phyloP scores from a whole-genome alignment of 1,140 invertebrate genomes.

The Hylaeus anthracinus region DNA sequence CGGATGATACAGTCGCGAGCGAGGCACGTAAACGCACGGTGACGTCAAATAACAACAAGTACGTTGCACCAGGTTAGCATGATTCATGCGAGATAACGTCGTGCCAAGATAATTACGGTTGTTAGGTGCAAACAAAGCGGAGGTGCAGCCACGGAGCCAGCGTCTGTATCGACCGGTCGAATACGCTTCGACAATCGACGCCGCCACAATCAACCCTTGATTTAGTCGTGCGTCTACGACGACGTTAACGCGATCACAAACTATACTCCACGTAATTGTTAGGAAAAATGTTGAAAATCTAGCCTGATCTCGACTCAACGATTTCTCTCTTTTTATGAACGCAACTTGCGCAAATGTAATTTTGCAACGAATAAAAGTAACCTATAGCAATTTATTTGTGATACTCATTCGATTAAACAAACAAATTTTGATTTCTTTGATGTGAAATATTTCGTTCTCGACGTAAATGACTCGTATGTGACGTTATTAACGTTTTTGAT shows the following conservation, averaged over 20 bases:
- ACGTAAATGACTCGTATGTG: too few relatives aligned
- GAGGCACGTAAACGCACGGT: conserved; percentile 45
- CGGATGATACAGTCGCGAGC: conserved; percentile 23
- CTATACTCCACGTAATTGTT: neutral
- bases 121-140: conserved; percentile 61
- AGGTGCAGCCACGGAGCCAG: conserved; percentile 15
- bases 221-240: conserved; percentile 9
- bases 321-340: neutral
- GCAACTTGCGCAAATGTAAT: too few relatives aligned
- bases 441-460: too few relatives aligned
- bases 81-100: conserved; percentile 63
- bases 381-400: too few relatives aligned
- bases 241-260: conserved; percentile 4
- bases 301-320: neutral
- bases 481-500: too few relatives aligned
- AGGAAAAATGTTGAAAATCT: conserved; percentile 19
- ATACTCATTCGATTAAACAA: too few relatives aligned
- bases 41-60: conserved; percentile 57
- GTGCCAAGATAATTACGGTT: conserved; percentile 61
- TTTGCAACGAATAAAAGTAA: too few relatives aligned
- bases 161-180: conserved; percentile 52
- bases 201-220: conserved; percentile 37
- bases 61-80: conserved; percentile 59
- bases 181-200: conserved; percentile 37
- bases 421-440: too few relatives aligned